These are phyloP conservation scores for Cerceris rybyensis DNA, from an alignment of 2,888 invertebrate genomes.

Conservation along the genomic window DNA sequence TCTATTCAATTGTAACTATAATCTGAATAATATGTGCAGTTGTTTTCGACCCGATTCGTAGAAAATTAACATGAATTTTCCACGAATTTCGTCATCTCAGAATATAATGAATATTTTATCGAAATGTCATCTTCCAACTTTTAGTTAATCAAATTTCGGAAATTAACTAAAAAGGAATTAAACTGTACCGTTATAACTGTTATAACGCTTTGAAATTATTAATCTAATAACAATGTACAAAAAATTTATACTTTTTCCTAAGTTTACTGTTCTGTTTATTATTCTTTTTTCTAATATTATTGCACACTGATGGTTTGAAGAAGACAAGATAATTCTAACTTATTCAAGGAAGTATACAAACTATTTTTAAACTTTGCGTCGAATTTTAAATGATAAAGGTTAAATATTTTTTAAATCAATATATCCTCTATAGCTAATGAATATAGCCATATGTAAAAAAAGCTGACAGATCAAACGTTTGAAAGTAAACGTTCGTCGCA, in stretches of 20 bases:
- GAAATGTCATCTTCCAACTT: no score
- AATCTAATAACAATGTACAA: no score
- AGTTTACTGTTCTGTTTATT: no score
- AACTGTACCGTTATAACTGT: no score
- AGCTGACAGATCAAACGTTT: background rate
- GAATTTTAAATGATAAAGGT: background rate
- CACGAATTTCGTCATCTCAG: background rate
- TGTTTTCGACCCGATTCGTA: background rate
- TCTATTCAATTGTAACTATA: background rate
- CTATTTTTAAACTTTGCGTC: background rate
- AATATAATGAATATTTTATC: no score
- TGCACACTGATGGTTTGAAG: no score
- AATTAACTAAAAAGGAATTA: no score
- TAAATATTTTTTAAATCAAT: slow-evolving; percentile 3
- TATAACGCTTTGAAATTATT: no score
- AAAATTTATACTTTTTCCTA: no score
- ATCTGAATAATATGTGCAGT: background rate
- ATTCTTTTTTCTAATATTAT: no score
- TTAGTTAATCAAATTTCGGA: no score
- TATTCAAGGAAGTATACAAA: background rate
- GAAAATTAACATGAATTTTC: background rate
- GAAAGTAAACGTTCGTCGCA: slow-evolving; percentile 5
- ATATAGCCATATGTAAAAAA: background rate
- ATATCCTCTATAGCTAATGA: background rate
- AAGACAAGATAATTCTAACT: no score